Evolutionary conservation across 2,888 invertebrate genomes (phyloP).

Genomic region (Heliothis peltigera): DNA sequence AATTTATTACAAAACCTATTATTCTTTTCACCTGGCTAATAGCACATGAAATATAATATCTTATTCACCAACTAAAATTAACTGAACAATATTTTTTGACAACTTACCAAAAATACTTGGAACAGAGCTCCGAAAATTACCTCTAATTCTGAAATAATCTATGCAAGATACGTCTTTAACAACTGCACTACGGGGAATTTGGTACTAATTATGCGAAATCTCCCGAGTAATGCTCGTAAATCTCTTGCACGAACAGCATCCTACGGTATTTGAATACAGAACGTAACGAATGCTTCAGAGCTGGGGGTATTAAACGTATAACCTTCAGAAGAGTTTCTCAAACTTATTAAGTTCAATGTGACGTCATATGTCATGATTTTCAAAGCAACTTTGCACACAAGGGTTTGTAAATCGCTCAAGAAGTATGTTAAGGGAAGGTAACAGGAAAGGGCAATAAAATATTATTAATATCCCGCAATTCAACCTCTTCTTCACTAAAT

Average conservation of each 20-base stretch:
- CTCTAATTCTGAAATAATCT: slow-evolving; percentile 27
- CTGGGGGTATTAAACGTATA: slow-evolving; percentile 23
- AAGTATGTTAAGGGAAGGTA: too few species aligned
- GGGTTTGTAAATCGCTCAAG: too few species aligned
- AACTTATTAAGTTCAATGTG: slow-evolving; percentile 13
- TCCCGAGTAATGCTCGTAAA: slow-evolving; percentile 44
- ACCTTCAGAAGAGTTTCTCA: slow-evolving; percentile 21
- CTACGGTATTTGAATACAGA: slow-evolving; percentile 50
- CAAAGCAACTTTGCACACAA: too few species aligned
- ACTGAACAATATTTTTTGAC: neutral
- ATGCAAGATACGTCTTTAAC: slow-evolving; percentile 22
- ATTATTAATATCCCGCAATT: neutral
- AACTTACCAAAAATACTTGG: neutral
- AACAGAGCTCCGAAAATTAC: neutral
- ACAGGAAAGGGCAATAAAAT: too few species aligned
- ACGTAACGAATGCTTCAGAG: slow-evolving; percentile 33
- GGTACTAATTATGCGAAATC: slow-evolving; percentile 50
- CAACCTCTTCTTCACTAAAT: neutral
- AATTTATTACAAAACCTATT: too few species aligned
- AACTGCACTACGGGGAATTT: slow-evolving; percentile 31
- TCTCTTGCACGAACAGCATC: slow-evolving; percentile 34
- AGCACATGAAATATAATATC: too few species aligned
- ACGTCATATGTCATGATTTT: slow-evolving; percentile 3
- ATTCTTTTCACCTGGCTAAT: too few species aligned
- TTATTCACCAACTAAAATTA: neutral